Percentiles rank a stretch among this genome's conserved stretches.
Conservation (phyloP, 2,113 vertebrate genomes). For the Callaeas wilsoni region DNA sequence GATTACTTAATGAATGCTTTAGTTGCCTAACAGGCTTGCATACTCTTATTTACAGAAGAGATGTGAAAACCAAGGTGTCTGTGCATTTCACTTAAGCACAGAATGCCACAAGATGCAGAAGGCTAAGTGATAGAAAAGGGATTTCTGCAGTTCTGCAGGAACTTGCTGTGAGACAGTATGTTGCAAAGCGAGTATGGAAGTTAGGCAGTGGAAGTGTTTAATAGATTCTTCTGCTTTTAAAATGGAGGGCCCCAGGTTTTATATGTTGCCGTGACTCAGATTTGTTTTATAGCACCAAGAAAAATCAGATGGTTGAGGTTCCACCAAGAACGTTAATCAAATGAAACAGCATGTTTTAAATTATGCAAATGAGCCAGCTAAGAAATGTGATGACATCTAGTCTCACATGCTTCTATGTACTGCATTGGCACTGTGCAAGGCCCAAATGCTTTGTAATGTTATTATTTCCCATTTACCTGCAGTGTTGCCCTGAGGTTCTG, state of each 20-base stretch:
- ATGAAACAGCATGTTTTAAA: neutral
- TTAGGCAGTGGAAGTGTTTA: neutral
- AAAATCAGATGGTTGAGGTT: neutral
- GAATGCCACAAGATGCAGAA: neutral
- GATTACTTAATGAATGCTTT: neutral
- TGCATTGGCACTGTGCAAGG: neutral
- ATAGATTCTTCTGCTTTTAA: neutral
- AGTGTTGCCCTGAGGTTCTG: neutral
- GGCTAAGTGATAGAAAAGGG: neutral
- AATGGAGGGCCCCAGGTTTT: neutral
- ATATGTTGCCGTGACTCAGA: neutral
- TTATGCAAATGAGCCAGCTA: neutral
- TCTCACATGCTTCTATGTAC: neutral
- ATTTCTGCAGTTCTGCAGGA: neutral
- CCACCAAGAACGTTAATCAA: neutral
- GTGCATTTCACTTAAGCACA: neutral
- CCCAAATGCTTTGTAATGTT: neutral
- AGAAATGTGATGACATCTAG: neutral
- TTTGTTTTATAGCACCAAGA: neutral
- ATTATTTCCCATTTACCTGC: neutral
- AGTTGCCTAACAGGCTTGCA: neutral
- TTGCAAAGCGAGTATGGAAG: neutral
- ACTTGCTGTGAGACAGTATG: neutral
- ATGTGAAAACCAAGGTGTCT: neutral
- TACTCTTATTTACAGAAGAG: neutral